Conservation (phyloP, 2,797 vertebrate species). For the Ctenochaetus hawaiiensis region DNA sequence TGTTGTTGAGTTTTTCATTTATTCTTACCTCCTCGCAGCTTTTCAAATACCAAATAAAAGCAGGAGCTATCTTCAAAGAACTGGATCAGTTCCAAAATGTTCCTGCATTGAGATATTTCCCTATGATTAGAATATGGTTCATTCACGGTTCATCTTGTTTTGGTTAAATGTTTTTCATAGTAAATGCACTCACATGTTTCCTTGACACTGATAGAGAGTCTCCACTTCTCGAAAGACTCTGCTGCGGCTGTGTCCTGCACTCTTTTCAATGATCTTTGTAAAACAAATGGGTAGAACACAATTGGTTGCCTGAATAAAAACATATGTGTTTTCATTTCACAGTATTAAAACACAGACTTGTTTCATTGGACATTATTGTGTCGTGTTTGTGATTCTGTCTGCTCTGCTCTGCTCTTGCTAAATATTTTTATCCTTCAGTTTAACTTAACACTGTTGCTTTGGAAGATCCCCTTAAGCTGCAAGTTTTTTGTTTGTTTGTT, state of each 20-base stretch:
- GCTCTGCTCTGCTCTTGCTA: not conserved
- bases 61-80: constrained; percentile 95
- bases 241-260: constrained; percentile 92
- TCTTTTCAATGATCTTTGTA: constrained; percentile 94
- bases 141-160: not conserved
- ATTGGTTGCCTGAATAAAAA: not conserved
- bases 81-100: constrained; percentile 96
- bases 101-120: constrained; percentile 83
- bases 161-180: not conserved
- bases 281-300: constrained; percentile 34
- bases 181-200: constrained; percentile 89
- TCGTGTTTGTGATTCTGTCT: not conserved
- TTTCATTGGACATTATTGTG: not conserved
- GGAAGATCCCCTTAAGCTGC: too few relatives aligned
- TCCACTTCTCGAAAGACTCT: constrained; percentile 97
- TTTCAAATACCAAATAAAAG: constrained; percentile 99
- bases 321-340: not conserved
- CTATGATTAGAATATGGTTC: constrained; percentile 26
- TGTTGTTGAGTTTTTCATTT: constrained; percentile 3
- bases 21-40: constrained; percentile 92
- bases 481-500: too few relatives aligned
- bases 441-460: too few relatives aligned
- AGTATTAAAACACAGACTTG: not conserved
- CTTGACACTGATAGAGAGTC: constrained; percentile 97
- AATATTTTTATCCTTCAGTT: not conserved